Base-by-base conservation (phyloP, 2,113 vertebrate genomes). In the Uria aalge region DNA sequence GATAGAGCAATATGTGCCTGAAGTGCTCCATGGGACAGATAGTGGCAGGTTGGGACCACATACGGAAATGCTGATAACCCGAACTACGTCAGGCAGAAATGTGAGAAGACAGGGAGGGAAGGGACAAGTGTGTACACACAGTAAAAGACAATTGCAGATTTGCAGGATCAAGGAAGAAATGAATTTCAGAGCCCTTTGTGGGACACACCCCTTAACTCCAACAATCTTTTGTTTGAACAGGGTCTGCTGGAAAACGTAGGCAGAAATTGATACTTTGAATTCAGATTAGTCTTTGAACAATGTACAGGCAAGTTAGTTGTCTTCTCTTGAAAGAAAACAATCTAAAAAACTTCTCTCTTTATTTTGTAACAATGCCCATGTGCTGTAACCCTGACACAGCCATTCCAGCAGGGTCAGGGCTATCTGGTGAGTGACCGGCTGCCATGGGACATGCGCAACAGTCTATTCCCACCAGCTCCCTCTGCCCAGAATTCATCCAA, bases 391-490 rank as follows among this genome's bases (percentile, higher is more conserved):
- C 29, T 0, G 6, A 32, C 22, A 8, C 0, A 38, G 43, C 52
- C 75, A 59, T 23, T 72, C 40, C 62, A 88, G 66, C 40, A 83
- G 53, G 38, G 48, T 38, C 67, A 56, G 66, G 32, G 48, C 32
- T 79, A 17, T 7, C 40, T 4, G 5, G 21, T 21, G 47, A 59
- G 60, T 29, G n/a, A 63, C 56, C 19, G 66, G 29, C n/a, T 60
- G 40, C 24, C 29, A 29, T 0, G 0, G 45, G 47, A 38, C 26
- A 8, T 0, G 1, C 50, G 74, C 15, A 48, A 60, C 48, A 6
- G 18, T 59, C 50, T 50, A 15, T 10, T 63, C 53, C 71, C 55
- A 77, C 8, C 75, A 64, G 10, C 11, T 79, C 26, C 40, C 23
- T 60, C 79, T 38, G 50, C 56, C 32, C 72, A 77, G 86, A 80